These are phyloP conservation scores for Stictocephala bisonia DNA, from an alignment of 2,888 invertebrate species.

Conservation along the genomic window DNA sequence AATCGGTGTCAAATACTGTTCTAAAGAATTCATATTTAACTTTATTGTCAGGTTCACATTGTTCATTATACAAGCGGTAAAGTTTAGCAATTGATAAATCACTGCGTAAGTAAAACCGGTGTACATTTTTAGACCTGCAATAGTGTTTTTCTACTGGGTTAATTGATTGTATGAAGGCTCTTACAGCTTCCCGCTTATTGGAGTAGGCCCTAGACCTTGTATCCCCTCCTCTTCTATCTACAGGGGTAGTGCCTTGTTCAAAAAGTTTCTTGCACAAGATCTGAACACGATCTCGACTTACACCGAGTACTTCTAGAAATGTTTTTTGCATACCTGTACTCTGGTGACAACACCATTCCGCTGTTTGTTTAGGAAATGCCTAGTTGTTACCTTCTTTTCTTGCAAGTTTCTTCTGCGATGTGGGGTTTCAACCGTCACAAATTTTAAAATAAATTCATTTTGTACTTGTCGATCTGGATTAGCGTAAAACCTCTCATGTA, in stretches of 20 bases:
- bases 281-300: conserved; percentile 41
- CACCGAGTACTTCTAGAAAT: conserved; percentile 9
- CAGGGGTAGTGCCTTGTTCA: conserved; percentile 35
- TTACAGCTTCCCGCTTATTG: conserved; percentile 32
- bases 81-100: conserved; percentile 43
- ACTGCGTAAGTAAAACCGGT: conserved; percentile 32
- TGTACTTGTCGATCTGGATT: conserved; percentile 37
- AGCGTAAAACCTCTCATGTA: conserved; percentile 29
- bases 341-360: conserved; percentile 27
- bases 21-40: conserved; percentile 43
- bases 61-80: conserved; percentile 20
- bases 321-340: conserved; percentile 42
- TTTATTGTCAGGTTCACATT: conserved; percentile 20
- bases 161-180: conserved; percentile 42
- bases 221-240: conserved; percentile 44
- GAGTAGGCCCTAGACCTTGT: conserved; percentile 30
- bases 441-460: conserved; percentile 41
- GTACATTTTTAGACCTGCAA: conserved; percentile 17
- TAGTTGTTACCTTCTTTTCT: conserved; percentile 32
- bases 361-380: conserved; percentile 40
- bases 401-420: conserved; percentile 35
- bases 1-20: conserved; percentile 35
- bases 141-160: conserved; percentile 32
- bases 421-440: conserved; percentile 42
- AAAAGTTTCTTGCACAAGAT: conserved; percentile 33